Evolutionary conservation across 2,888 invertebrate genomes (phyloP).

Genomic region (Limnephilus rhombicus): DNA sequence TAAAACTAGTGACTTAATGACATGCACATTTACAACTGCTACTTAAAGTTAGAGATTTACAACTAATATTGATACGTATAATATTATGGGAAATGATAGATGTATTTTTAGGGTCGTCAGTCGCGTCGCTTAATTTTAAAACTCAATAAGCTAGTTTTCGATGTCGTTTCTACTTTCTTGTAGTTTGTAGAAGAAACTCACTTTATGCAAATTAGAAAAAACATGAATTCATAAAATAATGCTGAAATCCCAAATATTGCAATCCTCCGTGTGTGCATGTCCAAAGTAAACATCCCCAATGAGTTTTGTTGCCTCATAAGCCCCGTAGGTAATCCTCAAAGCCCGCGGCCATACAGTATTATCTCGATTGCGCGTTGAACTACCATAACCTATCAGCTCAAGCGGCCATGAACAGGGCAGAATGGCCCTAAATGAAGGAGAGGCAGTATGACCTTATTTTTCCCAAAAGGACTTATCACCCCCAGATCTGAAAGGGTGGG

Average conservation of each 20-base stretch:
- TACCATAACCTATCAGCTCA: constrained; percentile 62
- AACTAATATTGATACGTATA: too few relatives aligned
- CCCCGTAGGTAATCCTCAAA: constrained; percentile 51
- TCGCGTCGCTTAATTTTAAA: too few relatives aligned
- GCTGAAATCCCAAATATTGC: constrained; percentile 3
- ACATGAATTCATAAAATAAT: not conserved
- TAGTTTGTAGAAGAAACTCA: too few relatives aligned
- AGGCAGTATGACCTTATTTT: constrained; percentile 63
- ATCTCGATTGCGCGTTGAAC: constrained; percentile 62
- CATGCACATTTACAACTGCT: too few relatives aligned
- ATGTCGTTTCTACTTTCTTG: too few relatives aligned
- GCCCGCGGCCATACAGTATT: constrained; percentile 59
- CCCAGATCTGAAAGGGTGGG: constrained; percentile 52
- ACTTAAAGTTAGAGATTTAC: too few relatives aligned
- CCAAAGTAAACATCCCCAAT: not conserved
- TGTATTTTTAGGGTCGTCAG: too few relatives aligned
- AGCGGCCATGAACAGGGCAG: constrained; percentile 48
- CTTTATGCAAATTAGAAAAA: too few relatives aligned
- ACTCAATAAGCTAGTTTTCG: too few relatives aligned
- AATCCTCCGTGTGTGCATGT: constrained; percentile 9
- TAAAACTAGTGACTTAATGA: too few relatives aligned
- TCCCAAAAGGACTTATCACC: constrained; percentile 62
- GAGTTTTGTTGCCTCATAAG: constrained; percentile 41
- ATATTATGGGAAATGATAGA: too few relatives aligned
- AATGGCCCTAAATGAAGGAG: constrained; percentile 56